These are phyloP conservation scores for Macrobrachium nipponense DNA, from an alignment of 1,140 invertebrate species.

Conservation along the genomic window DNA sequence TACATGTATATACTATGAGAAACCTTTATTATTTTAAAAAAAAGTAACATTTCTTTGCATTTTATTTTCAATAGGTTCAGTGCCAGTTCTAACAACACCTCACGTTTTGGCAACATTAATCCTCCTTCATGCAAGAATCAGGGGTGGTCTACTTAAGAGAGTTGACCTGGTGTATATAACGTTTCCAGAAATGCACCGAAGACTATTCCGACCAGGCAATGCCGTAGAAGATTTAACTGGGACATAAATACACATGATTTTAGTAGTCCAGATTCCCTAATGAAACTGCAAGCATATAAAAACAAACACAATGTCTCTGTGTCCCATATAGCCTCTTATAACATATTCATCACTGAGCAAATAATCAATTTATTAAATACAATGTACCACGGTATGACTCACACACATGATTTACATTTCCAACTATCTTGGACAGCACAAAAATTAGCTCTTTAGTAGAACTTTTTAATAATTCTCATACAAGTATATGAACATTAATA, in stretches of 20 bases:
- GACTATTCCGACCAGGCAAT: constrained; percentile 45
- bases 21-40: no score
- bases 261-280: neutral
- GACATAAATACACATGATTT: neutral
- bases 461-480: no score
- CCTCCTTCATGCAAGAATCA: constrained; percentile 40
- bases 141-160: constrained; percentile 37
- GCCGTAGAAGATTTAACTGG: constrained; percentile 41
- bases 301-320: no score
- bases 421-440: no score
- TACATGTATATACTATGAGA: no score
- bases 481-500: no score
- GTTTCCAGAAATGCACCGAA: constrained; percentile 46
- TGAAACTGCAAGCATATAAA: neutral
- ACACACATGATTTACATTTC: no score
- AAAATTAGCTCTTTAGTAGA: no score
- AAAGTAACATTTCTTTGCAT: neutral
- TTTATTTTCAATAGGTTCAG: neutral
- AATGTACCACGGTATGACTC: no score
- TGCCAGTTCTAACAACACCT: constrained; percentile 36
- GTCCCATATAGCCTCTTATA: no score
- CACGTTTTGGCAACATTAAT: constrained; percentile 34
- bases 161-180: constrained; percentile 47
- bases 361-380: no score
- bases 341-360: no score